A percentile compares a stretch with the other conserved stretches of the same genome.
These are phyloP conservation scores for Diarsia mendica DNA, from an alignment of 2,888 invertebrate species.

Conservation along the genomic window DNA sequence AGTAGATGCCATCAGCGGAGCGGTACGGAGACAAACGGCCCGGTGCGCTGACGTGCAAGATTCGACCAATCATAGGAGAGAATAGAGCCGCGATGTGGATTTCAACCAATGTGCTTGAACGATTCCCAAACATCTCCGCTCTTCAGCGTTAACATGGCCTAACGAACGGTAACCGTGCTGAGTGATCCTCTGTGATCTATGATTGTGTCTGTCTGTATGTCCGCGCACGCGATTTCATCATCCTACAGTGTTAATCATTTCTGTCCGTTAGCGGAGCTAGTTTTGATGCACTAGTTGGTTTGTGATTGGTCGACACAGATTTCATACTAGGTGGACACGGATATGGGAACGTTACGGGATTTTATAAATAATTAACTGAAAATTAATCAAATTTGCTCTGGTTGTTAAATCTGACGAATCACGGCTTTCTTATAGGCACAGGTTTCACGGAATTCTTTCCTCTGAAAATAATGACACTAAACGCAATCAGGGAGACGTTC, in stretches of 20 bases:
- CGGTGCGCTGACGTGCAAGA: background rate
- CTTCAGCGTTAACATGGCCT: background rate
- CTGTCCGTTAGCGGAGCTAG: constrained; percentile 31
- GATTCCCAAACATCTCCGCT: background rate
- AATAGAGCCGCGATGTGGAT: background rate
- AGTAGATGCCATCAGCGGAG: background rate
- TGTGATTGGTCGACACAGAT: constrained; percentile 21
- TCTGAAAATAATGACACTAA: background rate
- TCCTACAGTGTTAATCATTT: constrained; percentile 27
- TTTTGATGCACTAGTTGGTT: constrained; percentile 48
- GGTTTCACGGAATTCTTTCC: background rate
- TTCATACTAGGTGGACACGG: constrained; percentile 10
- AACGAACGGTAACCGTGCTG: constrained; percentile 15
- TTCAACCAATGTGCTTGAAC: background rate
- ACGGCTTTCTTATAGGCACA: background rate
- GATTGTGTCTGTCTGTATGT: constrained; percentile 3
- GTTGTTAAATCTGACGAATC: background rate
- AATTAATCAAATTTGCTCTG: background rate
- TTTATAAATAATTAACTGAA: background rate
- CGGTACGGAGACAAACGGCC: background rate
- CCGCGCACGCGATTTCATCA: constrained; percentile 44
- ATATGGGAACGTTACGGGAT: constrained; percentile 26
- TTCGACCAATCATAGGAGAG: background rate
- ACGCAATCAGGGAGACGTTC: background rate
- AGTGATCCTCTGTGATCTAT: constrained; percentile 37